phyloP scores from a whole-genome alignment of 2,888 invertebrate species.

The Artemia sinica region DNA sequence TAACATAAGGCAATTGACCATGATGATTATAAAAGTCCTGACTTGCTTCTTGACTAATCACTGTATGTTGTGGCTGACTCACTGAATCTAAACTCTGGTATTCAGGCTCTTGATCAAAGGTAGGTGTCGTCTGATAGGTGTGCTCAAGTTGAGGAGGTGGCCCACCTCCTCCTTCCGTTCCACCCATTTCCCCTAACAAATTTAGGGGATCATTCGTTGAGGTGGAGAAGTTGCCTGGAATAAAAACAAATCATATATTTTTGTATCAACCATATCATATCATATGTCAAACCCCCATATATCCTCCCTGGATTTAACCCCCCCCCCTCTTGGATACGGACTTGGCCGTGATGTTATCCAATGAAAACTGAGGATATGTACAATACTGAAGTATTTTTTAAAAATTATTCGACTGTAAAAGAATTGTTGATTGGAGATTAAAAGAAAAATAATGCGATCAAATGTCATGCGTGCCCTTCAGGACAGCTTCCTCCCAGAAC shows the following conservation, averaged over 20 bases:
- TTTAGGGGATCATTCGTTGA: background rate
- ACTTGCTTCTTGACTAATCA: background rate
- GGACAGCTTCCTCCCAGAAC: no score
- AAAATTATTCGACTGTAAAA: no score
- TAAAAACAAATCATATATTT: background rate
- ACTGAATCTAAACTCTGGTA: constrained; percentile 13
- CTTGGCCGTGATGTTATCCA: no score
- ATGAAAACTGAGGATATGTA: no score
- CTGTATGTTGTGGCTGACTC: background rate
- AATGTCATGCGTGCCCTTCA: no score
- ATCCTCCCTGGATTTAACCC: no score
- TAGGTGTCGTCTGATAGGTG: background rate
- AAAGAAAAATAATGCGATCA: no score
- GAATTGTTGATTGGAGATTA: no score
- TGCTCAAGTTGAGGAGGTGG: background rate
- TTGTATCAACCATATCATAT: no score
- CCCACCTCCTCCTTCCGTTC: background rate
- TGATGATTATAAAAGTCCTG: constrained; percentile 7
- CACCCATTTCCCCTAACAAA: constrained; percentile 2
- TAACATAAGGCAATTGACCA: background rate
- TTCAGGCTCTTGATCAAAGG: constrained; percentile 5
- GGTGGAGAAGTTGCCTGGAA: constrained; percentile 7
- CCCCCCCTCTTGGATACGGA: no score
- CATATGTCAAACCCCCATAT: no score
- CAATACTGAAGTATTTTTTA: no score